Percentiles rank a stretch among this genome's conserved stretches.
phyloP scores from a whole-genome alignment of 2,113 vertebrate species.

The Megaptera novaeangliae region DNA sequence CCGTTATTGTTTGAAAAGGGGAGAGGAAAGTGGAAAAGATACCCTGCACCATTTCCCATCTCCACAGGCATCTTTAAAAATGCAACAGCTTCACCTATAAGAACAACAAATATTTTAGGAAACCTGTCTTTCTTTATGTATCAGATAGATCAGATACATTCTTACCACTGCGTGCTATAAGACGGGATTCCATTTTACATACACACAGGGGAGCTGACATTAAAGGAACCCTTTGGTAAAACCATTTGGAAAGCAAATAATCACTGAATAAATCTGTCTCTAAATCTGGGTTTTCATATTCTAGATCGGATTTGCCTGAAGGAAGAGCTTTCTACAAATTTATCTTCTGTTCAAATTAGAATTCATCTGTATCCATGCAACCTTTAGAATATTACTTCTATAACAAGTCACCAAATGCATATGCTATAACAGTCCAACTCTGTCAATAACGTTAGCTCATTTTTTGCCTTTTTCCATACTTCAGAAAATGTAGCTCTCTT shows the following conservation, averaged over 20 bases:
- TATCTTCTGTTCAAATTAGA: slow-evolving; percentile 53
- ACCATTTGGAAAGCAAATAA: slow-evolving; percentile 27
- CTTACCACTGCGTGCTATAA: background rate
- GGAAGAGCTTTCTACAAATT: background rate
- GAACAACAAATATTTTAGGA: background rate
- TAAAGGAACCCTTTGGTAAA: background rate
- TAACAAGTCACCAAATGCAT: background rate
- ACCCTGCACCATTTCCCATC: background rate
- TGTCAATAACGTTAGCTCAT: background rate
- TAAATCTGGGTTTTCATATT: slow-evolving; percentile 51
- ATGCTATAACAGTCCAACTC: background rate
- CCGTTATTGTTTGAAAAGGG: background rate
- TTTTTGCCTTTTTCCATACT: background rate
- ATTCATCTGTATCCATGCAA: slow-evolving; percentile 22
- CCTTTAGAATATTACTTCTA: background rate
- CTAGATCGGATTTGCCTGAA: slow-evolving; percentile 7
- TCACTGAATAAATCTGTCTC: slow-evolving; percentile 15
- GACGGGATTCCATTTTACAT: slow-evolving; percentile 30
- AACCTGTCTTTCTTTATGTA: background rate
- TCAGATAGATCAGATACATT: background rate
- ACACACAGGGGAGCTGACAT: background rate
- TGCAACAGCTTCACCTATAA: background rate
- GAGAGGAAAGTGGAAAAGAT: background rate
- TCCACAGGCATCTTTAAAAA: background rate
- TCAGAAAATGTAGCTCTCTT: background rate